These are phyloP conservation scores for Caenorhabditis zanzibari DNA, from an alignment of 2,888 invertebrate genomes.

Conservation along the genomic window DNA sequence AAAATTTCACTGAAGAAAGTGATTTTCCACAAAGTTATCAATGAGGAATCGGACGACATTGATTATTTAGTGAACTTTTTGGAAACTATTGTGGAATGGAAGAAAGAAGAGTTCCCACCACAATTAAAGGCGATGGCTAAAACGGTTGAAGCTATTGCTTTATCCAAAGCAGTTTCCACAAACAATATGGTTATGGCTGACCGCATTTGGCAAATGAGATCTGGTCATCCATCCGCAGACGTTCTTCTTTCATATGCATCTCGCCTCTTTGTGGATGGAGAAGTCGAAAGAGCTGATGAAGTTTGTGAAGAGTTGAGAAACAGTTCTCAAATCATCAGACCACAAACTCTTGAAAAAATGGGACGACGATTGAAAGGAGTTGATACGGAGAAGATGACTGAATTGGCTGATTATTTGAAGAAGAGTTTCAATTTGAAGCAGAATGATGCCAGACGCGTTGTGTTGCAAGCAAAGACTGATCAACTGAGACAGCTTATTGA, in stretches of 20 bases:
- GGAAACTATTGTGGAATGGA: slow-evolving; percentile 55
- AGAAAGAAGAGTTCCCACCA: slow-evolving; percentile 14
- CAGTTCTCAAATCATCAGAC: slow-evolving; percentile 55
- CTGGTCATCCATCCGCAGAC: slow-evolving; percentile 39
- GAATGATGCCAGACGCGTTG: slow-evolving; percentile 44
- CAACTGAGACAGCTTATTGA: slow-evolving; percentile 47
- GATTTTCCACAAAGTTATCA: slow-evolving; percentile 32
- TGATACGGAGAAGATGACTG: slow-evolving; percentile 36
- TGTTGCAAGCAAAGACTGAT: slow-evolving; percentile 56
- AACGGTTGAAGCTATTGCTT: slow-evolving; percentile 15
- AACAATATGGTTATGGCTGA: slow-evolving; percentile 60
- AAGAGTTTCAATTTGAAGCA: slow-evolving; percentile 55
- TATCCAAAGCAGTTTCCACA: slow-evolving; percentile 40
- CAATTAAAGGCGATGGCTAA: slow-evolving; percentile 16
- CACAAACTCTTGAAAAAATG: slow-evolving; percentile 58
- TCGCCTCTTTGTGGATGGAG: slow-evolving; percentile 49
- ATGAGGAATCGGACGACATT: slow-evolving; percentile 13
- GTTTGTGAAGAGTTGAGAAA: slow-evolving; percentile 59
- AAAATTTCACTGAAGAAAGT: slow-evolving; percentile 30
- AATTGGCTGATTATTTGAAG: slow-evolving; percentile 52
- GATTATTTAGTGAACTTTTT: slow-evolving; percentile 41
- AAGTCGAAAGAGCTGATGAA: slow-evolving; percentile 60
- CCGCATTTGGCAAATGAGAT: slow-evolving; percentile 62
- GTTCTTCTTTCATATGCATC: slow-evolving; percentile 61
- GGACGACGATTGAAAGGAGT: slow-evolving; percentile 57